phyloP scores from a whole-genome alignment of 2,888 invertebrate genomes.

The Cantharis rustica region DNA sequence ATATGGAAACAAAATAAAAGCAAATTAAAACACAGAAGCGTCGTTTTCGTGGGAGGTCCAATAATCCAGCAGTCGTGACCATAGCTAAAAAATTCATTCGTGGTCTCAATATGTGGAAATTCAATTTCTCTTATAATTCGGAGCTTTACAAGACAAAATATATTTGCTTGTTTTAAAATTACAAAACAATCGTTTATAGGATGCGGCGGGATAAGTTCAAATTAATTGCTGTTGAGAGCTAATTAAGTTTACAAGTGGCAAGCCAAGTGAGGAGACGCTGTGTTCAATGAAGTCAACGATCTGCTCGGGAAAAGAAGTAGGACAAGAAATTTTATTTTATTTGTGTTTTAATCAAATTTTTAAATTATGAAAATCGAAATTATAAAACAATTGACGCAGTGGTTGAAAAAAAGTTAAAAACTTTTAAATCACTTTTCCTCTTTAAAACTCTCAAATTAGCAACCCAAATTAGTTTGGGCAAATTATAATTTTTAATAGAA shows the following conservation, averaged over 20 bases:
- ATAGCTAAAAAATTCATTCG: background rate
- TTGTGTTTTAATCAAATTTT: background rate
- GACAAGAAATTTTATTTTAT: slow-evolving; percentile 7
- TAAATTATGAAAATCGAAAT: background rate
- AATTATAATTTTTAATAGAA: background rate
- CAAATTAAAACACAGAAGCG: background rate
- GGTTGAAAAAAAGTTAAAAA: background rate
- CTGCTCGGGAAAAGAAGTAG: slow-evolving; percentile 28
- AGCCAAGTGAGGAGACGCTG: slow-evolving; percentile 37
- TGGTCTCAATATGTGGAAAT: background rate
- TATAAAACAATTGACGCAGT: background rate
- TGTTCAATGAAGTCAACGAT: slow-evolving; percentile 37
- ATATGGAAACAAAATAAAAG: background rate
- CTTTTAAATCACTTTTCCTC: background rate
- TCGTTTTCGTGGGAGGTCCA: background rate
- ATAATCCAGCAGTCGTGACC: slow-evolving; percentile 6
- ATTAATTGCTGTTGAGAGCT: slow-evolving; percentile 42
- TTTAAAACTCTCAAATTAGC: background rate
- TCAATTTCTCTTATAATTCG: background rate
- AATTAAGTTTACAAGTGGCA: slow-evolving; percentile 43
- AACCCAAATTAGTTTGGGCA: background rate
- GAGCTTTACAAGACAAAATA: background rate
- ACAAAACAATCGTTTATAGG: background rate
- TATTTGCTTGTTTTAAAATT: background rate
- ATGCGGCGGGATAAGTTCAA: slow-evolving; percentile 33